These are phyloP conservation scores for Xiphydria camelus DNA, from an alignment of 2,888 invertebrate species.

Conservation along the genomic window DNA sequence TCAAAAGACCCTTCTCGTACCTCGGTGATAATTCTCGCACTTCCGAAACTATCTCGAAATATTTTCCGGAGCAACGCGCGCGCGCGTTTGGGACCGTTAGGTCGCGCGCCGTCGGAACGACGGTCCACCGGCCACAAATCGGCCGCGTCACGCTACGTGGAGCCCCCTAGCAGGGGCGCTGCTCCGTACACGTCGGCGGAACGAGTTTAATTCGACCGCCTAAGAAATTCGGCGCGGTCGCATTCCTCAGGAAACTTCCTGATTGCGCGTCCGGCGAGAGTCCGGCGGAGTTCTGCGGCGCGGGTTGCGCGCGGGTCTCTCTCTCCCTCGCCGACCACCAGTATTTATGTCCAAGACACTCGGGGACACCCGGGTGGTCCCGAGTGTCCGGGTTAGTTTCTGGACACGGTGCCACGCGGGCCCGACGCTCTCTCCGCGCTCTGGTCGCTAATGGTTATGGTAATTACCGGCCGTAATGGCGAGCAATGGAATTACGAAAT, in stretches of 20 bases:
- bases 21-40: too few species aligned
- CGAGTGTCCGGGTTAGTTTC: slow-evolving; percentile 28
- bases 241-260: slow-evolving; percentile 57
- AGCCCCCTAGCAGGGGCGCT: neutral
- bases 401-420: slow-evolving; percentile 20
- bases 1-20: too few species aligned
- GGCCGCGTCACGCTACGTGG: slow-evolving; percentile 30
- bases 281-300: too few species aligned
- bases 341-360: slow-evolving; percentile 51
- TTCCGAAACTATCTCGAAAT: too few species aligned
- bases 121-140: slow-evolving; percentile 31
- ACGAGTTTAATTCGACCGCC: slow-evolving; percentile 57
- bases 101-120: slow-evolving; percentile 31
- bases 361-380: slow-evolving; percentile 36
- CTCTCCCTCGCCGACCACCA: slow-evolving; percentile 55
- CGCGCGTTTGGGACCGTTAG: too few species aligned
- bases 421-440: too few species aligned
- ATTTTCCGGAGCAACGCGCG: too few species aligned
- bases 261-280: slow-evolving; percentile 57
- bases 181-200: slow-evolving; percentile 29
- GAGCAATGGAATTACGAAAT: slow-evolving; percentile 58
- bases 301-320: too few species aligned
- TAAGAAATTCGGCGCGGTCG: slow-evolving; percentile 56
- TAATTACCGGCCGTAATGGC: slow-evolving; percentile 58
- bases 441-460: slow-evolving; percentile 56